phyloP scores from a whole-genome alignment of 2,888 invertebrate genomes.

The Zygaena filipendulae region DNA sequence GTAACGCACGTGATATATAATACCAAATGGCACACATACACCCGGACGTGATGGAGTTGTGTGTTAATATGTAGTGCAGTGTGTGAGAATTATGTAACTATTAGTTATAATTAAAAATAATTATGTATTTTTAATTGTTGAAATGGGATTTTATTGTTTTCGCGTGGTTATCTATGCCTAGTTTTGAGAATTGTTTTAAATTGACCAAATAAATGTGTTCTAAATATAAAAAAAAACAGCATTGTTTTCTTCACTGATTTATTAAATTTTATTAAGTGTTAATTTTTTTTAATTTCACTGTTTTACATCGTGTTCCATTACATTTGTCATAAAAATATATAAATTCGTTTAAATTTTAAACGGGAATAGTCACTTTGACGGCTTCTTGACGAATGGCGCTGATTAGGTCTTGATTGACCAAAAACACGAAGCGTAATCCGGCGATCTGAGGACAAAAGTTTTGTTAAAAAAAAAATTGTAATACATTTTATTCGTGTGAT shows the following conservation, averaged over 20 bases:
- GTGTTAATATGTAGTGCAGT: slow-evolving; percentile 18
- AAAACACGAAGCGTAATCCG: slow-evolving; percentile 91
- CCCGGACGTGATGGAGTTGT: slow-evolving; percentile 53
- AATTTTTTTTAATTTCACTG: slow-evolving; percentile 18
- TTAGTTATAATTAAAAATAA: slow-evolving; percentile 10
- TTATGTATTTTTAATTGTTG: slow-evolving; percentile 22
- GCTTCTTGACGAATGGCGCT: slow-evolving; percentile 90
- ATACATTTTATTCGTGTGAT: slow-evolving; percentile 5
- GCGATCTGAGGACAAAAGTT: slow-evolving; percentile 74
- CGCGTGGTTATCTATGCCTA: slow-evolving; percentile 56
- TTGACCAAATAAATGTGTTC: slow-evolving; percentile 70
- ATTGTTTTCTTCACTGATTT: slow-evolving; percentile 21
- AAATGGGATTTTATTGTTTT: slow-evolving; percentile 43
- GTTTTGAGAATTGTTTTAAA: slow-evolving; percentile 54
- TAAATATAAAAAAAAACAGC: slow-evolving; percentile 34
- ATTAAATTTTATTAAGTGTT: slow-evolving; percentile 22
- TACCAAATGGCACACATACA: too few relatives aligned
- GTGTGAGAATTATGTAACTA: slow-evolving; percentile 6
- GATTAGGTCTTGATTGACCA: slow-evolving; percentile 92
- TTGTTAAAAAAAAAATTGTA: too few relatives aligned
- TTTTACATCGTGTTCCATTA: slow-evolving; percentile 6
- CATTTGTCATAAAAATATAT: not conserved
- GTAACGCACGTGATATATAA: slow-evolving; percentile 63
- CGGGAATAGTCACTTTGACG: slow-evolving; percentile 76
- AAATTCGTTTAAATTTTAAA: slow-evolving; percentile 21